Percentiles rank a stretch among this genome's conserved stretches.
Conservation (phyloP, 2,888 invertebrate species). For the Petrolisthes manimaculis region DNA sequence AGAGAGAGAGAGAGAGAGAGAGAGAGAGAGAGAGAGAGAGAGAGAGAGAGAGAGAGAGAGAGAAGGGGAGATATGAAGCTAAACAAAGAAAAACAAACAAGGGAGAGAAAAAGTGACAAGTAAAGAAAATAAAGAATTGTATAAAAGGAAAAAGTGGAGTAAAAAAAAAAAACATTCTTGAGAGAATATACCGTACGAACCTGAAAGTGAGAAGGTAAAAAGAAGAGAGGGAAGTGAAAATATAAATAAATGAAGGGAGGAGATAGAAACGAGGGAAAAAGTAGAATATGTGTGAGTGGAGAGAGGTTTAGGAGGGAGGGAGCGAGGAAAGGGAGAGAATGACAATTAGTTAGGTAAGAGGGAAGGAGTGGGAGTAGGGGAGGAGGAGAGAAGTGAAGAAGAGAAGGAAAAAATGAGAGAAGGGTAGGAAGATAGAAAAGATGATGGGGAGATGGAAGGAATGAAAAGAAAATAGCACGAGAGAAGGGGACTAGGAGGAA, state of each 20-base stretch:
- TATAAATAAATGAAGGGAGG: background rate
- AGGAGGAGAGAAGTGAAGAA: background rate
- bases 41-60: slow-evolving; percentile 16
- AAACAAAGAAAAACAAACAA: background rate
- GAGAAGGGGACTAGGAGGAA: too few relatives aligned
- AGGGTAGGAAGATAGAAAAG: background rate
- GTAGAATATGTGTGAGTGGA: background rate
- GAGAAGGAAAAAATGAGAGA: background rate
- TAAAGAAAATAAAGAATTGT: background rate
- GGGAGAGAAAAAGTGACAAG: background rate
- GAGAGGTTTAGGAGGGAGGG: background rate
- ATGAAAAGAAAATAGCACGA: background rate
- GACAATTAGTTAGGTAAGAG: background rate
- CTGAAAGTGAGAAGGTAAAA: background rate
- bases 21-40: slow-evolving; percentile 4
- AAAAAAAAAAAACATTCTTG: too few relatives aligned
- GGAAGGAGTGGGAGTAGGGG: slow-evolving; percentile 2
- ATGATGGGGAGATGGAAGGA: background rate
- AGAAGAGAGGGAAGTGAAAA: background rate
- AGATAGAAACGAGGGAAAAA: background rate
- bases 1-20: slow-evolving; percentile 11
- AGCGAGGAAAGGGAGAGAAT: background rate
- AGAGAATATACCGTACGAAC: too few relatives aligned
- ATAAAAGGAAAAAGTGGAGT: too few relatives aligned
- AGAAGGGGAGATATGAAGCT: background rate